Evolutionary conservation across 2,113 vertebrate genomes (phyloP), one percentile per base, ranked within the genome.

Genomic region (Emberiza fucata): DNA sequence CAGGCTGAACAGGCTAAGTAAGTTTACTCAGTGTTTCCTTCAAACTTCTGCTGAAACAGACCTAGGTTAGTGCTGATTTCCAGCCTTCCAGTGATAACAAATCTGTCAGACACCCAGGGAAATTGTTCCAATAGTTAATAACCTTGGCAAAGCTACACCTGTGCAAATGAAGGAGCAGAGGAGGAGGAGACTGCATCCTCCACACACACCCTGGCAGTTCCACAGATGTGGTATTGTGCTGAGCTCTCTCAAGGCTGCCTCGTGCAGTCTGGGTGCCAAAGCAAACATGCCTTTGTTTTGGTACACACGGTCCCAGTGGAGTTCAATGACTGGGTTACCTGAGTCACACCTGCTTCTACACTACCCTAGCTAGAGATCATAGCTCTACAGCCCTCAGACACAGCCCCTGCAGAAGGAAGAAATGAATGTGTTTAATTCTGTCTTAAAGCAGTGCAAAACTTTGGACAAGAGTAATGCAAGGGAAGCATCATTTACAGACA

Each of bases 171-270:
- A 71, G 47, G 60, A 14, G 42, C 13, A 75, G 4, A 72, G 37
- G 5, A 51, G 50, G 57, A 70, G 54, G 60, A 3, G 65, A 35
- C 16, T 56, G 45, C 17, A 11, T 12, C 47, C 66, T 33, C 31
- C 63, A 70, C 47, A 73, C 47, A 6, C 13, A 3, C 6, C 45
- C 37, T 20, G 29, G 47, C 50, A 90, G 40, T 1, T 44, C 57
- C 66, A 65, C 1, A 21, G n/a, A 2, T 44, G 45, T 6, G 25
- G 25, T 2, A 11, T 3, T 1, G 3, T 35, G 39, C 44, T 48
- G 18, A 69, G 45, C 47, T 64, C 16, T 69, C 70, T 81, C 40
- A n/a, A 33, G 48, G 44, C 27, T 87, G 73, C 39, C 71, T 69
- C 0, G 5, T 8, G 27, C n/a, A 71, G 20, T 37, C 9, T 64